A percentile compares a stretch with the other conserved stretches of the same genome.
Evolutionary conservation across 2,113 vertebrate species (phyloP).

Genomic region (Misgurnus mizolepis): DNA sequence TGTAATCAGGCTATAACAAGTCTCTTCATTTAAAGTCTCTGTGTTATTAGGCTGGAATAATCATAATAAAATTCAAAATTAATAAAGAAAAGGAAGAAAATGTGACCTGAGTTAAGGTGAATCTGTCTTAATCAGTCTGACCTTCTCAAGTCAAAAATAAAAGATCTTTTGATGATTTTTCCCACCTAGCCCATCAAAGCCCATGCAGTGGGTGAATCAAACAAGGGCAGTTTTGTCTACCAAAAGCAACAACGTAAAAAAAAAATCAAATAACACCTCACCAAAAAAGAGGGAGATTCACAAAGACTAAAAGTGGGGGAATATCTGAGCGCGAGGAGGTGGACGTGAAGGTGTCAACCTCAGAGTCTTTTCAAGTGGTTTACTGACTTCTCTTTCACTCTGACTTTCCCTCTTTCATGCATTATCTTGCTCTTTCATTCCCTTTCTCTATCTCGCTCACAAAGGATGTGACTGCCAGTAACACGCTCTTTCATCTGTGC

Average conservation of each 20-base stretch:
- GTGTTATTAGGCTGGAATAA: neutral
- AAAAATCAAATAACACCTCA: constrained; percentile 53
- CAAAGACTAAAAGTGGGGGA: constrained; percentile 41
- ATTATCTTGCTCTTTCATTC: constrained; percentile 67
- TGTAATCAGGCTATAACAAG: no score
- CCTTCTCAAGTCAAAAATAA: constrained; percentile 30
- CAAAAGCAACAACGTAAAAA: constrained; percentile 8
- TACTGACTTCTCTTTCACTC: constrained; percentile 72
- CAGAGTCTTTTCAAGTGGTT: constrained; percentile 80
- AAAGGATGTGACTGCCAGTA: constrained; percentile 78
- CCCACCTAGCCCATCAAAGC: constrained; percentile 47
- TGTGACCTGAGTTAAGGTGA: neutral
- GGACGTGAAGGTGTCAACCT: constrained; percentile 77
- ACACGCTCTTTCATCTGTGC: constrained; percentile 69
- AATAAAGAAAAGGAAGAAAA: neutral
- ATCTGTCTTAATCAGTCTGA: constrained; percentile 17
- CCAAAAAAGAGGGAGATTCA: constrained; percentile 58
- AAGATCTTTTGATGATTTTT: constrained; percentile 31
- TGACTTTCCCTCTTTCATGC: constrained; percentile 79
- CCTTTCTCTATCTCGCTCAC: constrained; percentile 78
- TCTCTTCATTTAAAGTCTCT: neutral
- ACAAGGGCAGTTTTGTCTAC: constrained; percentile 35
- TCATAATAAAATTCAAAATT: neutral
- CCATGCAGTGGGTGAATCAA: constrained; percentile 31
- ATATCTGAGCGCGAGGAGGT: constrained; percentile 69